Evolutionary conservation across 2,888 invertebrate genomes (phyloP).

Genomic region (Cheiracanthium punctorium): DNA sequence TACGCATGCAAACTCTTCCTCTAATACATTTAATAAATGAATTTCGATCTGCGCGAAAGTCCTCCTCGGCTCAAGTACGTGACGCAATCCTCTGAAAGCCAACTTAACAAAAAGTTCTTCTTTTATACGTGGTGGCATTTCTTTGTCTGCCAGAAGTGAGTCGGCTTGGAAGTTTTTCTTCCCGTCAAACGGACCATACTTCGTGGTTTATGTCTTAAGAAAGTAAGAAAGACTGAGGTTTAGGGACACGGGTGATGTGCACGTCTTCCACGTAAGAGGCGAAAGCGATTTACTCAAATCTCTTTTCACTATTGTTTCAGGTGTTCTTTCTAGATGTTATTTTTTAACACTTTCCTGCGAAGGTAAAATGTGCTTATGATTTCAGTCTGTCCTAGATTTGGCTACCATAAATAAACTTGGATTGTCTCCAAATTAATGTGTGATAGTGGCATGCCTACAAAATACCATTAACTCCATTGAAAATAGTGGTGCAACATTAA

Average conservation of each 20-base stretch:
- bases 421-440: too few relatives aligned
- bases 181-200: not conserved
- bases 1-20: not conserved
- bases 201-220: not conserved
- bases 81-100: slow-evolving; percentile 1
- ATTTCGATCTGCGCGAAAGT: not conserved
- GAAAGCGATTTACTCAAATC: not conserved
- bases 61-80: not conserved
- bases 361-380: too few relatives aligned
- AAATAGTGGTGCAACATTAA: too few relatives aligned
- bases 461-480: too few relatives aligned
- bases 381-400: too few relatives aligned
- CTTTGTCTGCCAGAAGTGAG: not conserved
- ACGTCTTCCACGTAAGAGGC: not conserved
- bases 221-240: not conserved
- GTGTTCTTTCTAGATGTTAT: not conserved
- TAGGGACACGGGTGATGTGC: not conserved
- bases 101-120: not conserved
- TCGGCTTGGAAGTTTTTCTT: not conserved
- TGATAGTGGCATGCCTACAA: too few relatives aligned
- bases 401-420: too few relatives aligned
- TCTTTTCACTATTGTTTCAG: not conserved
- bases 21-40: not conserved
- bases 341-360: too few relatives aligned
- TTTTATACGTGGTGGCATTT: not conserved